Conservation (phyloP, 1,140 invertebrate species). For the Portunus trituberculatus region DNA sequence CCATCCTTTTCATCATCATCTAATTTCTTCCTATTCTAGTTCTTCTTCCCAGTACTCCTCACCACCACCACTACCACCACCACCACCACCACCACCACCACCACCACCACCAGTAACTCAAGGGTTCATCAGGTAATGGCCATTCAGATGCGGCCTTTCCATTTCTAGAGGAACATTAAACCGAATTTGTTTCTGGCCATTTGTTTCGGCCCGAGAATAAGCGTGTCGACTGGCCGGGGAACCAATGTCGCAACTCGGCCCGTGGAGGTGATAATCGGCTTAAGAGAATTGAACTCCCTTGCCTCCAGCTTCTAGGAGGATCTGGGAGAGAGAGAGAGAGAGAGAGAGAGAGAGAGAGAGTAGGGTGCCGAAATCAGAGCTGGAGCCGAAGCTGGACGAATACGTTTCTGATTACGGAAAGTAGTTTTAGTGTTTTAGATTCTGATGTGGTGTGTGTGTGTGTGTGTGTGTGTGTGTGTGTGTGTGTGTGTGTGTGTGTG, state of each 20-base stretch:
- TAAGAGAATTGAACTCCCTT: background rate
- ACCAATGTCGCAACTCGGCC: constrained; percentile 9
- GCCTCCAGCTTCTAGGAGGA: background rate
- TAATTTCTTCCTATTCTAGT: background rate
- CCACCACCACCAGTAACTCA: background rate
- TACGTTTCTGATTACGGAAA: too few relatives aligned
- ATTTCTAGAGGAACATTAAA: background rate
- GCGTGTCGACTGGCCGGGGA: background rate
- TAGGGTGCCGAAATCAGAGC: too few relatives aligned
- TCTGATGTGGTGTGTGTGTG: too few relatives aligned
- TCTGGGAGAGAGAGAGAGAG: background rate
- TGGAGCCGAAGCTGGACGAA: too few relatives aligned
- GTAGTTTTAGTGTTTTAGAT: too few relatives aligned
- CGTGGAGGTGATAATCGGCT: background rate
- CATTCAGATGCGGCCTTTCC: background rate
- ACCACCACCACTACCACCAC: background rate
- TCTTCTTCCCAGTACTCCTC: background rate
- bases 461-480: too few relatives aligned
- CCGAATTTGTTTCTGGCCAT: background rate
- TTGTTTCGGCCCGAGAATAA: background rate
- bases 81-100: background rate
- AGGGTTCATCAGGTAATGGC: background rate
- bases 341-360: background rate
- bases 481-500: too few relatives aligned
- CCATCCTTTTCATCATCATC: too few relatives aligned